phyloP scores from a whole-genome alignment of 2,888 invertebrate genomes.

The Drosophila borealis region DNA sequence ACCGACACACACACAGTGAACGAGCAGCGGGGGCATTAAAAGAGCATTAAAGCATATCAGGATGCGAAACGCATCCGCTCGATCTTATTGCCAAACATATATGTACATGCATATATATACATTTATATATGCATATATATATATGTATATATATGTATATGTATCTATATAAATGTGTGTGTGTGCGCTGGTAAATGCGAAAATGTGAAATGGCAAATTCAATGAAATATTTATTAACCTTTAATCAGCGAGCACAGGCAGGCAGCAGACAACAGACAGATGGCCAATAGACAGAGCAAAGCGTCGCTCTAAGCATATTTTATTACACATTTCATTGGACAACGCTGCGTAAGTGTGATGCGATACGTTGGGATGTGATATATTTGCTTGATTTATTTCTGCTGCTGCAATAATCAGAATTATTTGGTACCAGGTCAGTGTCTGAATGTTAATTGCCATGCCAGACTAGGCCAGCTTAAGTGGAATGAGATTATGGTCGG shows the following conservation, averaged over 20 bases:
- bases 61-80: slow-evolving; percentile 43
- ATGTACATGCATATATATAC: neutral
- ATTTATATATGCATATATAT: slow-evolving; percentile 1
- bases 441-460: slow-evolving; percentile 49
- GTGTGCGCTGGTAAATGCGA: slow-evolving; percentile 30
- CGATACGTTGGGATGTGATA: slow-evolving; percentile 8
- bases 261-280: neutral
- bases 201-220: slow-evolving; percentile 62
- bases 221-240: slow-evolving; percentile 67
- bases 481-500: neutral
- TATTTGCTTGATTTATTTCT: slow-evolving; percentile 46
- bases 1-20: neutral
- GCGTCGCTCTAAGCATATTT: slow-evolving; percentile 40
- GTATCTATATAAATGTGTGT: neutral
- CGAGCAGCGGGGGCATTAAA: slow-evolving; percentile 28
- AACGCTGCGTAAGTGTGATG: slow-evolving; percentile 41
- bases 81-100: slow-evolving; percentile 41
- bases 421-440: slow-evolving; percentile 43
- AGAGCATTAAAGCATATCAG: slow-evolving; percentile 42
- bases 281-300: neutral
- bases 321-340: slow-evolving; percentile 41
- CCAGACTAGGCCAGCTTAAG: slow-evolving; percentile 21
- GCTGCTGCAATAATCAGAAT: slow-evolving; percentile 34
- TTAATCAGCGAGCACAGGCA: slow-evolving; percentile 35
- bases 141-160: neutral